Conservation (phyloP, 2,113 vertebrate species). For the Cynoglossus semilaevis region DNA sequence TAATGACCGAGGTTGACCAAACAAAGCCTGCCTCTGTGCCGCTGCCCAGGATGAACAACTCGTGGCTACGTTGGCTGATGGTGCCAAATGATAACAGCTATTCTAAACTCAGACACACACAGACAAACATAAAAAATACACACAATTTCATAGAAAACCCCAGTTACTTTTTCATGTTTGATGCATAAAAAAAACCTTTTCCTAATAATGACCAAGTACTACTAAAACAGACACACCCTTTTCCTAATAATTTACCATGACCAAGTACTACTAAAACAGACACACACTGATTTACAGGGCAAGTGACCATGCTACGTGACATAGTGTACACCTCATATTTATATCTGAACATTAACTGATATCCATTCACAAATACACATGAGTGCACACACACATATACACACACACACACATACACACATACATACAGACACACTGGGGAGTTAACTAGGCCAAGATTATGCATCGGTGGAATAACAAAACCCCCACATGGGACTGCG, state of each 20-base stretch:
- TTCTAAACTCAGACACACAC: too few relatives aligned
- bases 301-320: too few relatives aligned
- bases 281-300: background rate
- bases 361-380: conserved; percentile 10
- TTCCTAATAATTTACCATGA: too few relatives aligned
- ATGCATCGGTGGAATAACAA: conserved; percentile 54
- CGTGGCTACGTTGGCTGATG: conserved; percentile 41
- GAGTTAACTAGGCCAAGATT: conserved; percentile 46
- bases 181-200: too few relatives aligned
- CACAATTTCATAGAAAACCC: too few relatives aligned
- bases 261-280: background rate
- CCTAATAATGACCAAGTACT: too few relatives aligned
- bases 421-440: conserved; percentile 19
- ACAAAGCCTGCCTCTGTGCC: conserved; percentile 66
- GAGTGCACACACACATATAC: conserved; percentile 23
- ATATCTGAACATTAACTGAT: too few relatives aligned
- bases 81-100: conserved; percentile 47
- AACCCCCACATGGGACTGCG: too few relatives aligned
- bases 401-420: conserved; percentile 11
- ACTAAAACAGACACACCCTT: background rate
- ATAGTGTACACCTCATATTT: too few relatives aligned
- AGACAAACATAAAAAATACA: background rate
- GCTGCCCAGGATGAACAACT: conserved; percentile 56
- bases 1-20: conserved; percentile 61
- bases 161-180: too few relatives aligned